Evolutionary conservation across 1,140 invertebrate genomes (phyloP).

Genomic region (Lordiphosa collinella): DNA sequence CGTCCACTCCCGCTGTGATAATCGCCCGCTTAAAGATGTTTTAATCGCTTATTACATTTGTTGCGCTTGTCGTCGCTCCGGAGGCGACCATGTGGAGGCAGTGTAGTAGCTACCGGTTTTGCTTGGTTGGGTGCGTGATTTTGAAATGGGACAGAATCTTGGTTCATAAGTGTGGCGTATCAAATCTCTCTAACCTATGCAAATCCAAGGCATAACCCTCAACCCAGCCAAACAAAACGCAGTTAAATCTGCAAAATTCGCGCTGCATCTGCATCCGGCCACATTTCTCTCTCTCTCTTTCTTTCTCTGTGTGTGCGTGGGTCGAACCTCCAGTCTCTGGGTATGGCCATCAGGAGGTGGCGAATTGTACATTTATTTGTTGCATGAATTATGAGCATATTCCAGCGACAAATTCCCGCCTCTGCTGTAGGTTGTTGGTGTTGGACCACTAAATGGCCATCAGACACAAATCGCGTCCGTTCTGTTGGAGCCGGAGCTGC

Average conservation of each 20-base stretch:
- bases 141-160: not conserved
- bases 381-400: constrained; percentile 78
- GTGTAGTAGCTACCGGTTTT: constrained; percentile 20
- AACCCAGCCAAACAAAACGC: constrained; percentile 28
- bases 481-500: constrained; percentile 32
- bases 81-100: not conserved
- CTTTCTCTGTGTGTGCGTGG: constrained; percentile 34
- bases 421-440: constrained; percentile 6
- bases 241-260: constrained; percentile 11
- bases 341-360: constrained; percentile 1
- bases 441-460: constrained; percentile 50
- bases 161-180: constrained; percentile 1
- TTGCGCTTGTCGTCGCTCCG: constrained; percentile 26
- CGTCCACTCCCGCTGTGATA: constrained; percentile 62
- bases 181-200: constrained; percentile 12
- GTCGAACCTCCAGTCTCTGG: constrained; percentile 12
- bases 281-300: not conserved
- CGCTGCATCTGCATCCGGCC: constrained; percentile 40
- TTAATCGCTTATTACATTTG: constrained; percentile 77
- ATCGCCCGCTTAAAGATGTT: constrained; percentile 72
- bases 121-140: not conserved
- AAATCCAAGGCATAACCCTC: constrained; percentile 11
- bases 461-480: constrained; percentile 19
- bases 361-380: constrained; percentile 64
- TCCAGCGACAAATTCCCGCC: constrained; percentile 48